Evolutionary conservation across 1,140 invertebrate species (phyloP).

Genomic region (Cydia strobilella): DNA sequence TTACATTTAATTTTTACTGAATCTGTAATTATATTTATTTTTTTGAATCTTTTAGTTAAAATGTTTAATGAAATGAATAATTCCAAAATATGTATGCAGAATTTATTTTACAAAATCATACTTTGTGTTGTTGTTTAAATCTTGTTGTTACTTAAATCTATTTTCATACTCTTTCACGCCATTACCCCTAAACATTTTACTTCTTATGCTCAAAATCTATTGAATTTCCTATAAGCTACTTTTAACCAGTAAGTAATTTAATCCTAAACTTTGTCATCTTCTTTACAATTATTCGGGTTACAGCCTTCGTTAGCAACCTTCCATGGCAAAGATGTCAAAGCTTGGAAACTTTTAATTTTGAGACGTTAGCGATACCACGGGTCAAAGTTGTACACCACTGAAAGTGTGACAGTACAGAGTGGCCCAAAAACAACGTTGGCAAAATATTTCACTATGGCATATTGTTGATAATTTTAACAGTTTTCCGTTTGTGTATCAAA

Average conservation of each 20-base stretch:
- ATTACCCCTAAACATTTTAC: neutral
- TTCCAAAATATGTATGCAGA: no score
- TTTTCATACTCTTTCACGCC: neutral
- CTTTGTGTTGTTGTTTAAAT: no score
- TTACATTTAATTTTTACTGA: no score
- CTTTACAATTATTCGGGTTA: neutral
- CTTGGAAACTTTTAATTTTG: conserved; percentile 17
- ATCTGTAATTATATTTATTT: no score
- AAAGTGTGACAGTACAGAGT: no score
- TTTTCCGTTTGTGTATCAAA: no score
- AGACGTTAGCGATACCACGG: neutral
- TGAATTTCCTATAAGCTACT: neutral
- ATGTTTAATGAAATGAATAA: no score
- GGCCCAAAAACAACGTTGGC: no score
- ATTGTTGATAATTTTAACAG: no score
- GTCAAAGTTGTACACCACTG: neutral
- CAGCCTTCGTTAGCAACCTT: neutral
- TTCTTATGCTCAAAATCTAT: neutral
- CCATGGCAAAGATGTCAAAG: neutral
- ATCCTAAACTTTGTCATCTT: conserved; percentile 11
- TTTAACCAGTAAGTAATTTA: conserved; percentile 2
- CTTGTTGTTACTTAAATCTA: neutral
- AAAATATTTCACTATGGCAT: no score
- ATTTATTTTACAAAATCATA: no score
- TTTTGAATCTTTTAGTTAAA: no score